phyloP scores from a whole-genome alignment of 2,113 vertebrate genomes.

The Ammodytes dubius region DNA sequence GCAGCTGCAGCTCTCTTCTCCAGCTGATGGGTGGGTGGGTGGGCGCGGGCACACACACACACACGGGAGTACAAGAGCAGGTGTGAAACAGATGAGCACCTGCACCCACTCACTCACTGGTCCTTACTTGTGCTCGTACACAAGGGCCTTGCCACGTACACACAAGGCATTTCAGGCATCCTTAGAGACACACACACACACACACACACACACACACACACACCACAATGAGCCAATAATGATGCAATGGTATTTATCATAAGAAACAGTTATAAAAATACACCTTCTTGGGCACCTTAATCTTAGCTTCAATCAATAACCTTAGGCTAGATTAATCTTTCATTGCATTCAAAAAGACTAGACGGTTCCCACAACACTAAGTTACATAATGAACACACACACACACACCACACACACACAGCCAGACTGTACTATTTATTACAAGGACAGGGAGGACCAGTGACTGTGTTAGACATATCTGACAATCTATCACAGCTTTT shows the following conservation, averaged over 20 bases:
- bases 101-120: not conserved
- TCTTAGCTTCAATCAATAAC: slow-evolving; percentile 10
- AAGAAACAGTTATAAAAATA: not conserved
- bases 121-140: not conserved
- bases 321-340: not conserved
- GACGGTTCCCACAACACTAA: not conserved
- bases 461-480: not conserved
- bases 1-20: slow-evolving; percentile 38
- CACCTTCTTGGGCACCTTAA: not conserved
- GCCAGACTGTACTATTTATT: not conserved
- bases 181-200: not conserved
- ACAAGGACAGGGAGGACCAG: not conserved
- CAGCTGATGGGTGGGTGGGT: slow-evolving; percentile 11
- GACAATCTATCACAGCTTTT: slow-evolving; percentile 5
- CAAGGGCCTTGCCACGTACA: slow-evolving; percentile 4
- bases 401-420: not conserved
- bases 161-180: not conserved
- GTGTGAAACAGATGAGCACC: slow-evolving; percentile 44
- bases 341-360: not conserved
- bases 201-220: not conserved
- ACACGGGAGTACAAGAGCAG: slow-evolving; percentile 40
- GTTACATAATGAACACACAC: not conserved
- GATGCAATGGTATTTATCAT: slow-evolving; percentile 19
- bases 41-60: not conserved
- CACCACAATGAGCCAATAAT: not conserved